These are phyloP conservation scores for Helicoverpa assulta DNA, from an alignment of 2,888 invertebrate genomes.

Conservation along the genomic window DNA sequence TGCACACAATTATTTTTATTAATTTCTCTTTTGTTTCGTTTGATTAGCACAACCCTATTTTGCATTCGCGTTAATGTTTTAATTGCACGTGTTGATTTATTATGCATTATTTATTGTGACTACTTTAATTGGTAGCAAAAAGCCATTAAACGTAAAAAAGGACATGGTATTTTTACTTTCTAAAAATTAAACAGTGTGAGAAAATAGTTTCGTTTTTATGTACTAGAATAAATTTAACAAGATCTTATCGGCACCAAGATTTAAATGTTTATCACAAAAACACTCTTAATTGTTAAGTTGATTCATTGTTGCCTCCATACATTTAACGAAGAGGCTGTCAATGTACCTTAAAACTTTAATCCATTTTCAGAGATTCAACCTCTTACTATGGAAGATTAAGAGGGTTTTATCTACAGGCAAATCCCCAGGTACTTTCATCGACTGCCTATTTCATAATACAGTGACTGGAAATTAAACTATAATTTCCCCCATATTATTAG, in stretches of 20 bases:
- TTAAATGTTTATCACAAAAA: too few relatives aligned
- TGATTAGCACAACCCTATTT: conserved; percentile 20
- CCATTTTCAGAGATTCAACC: too few relatives aligned
- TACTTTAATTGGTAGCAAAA: conserved; percentile 27
- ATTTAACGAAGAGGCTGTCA: too few relatives aligned
- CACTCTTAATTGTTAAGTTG: too few relatives aligned
- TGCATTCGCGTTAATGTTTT: conserved; percentile 4
- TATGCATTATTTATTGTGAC: conserved; percentile 24
- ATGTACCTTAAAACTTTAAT: too few relatives aligned
- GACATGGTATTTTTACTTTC: conserved; percentile 43
- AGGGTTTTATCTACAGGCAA: too few relatives aligned
- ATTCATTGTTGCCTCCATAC: too few relatives aligned
- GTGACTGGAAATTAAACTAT: background rate
- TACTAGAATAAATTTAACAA: background rate
- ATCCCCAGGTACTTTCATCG: background rate
- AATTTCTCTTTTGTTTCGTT: conserved; percentile 5
- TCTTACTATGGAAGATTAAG: too few relatives aligned
- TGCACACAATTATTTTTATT: conserved; percentile 27
- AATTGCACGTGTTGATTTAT: conserved; percentile 31
- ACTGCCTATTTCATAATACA: background rate
- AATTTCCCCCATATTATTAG: background rate
- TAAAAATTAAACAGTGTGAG: conserved; percentile 44
- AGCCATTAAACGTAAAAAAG: conserved; percentile 13
- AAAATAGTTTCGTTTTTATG: conserved; percentile 5
- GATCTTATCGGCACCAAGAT: background rate